These are phyloP conservation scores for Erpetoichthys calabaricus DNA, from an alignment of 2,797 vertebrate genomes.

Conservation along the genomic window DNA sequence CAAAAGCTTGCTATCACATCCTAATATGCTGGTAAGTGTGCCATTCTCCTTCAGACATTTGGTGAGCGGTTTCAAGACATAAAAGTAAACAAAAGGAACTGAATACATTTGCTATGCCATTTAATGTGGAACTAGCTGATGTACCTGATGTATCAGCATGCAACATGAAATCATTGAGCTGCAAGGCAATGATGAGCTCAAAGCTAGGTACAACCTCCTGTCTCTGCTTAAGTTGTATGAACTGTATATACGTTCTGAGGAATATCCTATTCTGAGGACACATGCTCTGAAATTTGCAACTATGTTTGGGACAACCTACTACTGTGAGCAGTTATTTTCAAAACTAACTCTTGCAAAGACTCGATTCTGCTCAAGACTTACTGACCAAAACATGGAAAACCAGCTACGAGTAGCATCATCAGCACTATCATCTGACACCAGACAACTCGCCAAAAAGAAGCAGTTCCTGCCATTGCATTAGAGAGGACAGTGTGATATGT, in stretches of 20 bases:
- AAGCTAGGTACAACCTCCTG: conserved; percentile 1
- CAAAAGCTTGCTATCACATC: too few species aligned
- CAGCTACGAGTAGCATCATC: too few species aligned
- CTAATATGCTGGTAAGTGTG: not conserved
- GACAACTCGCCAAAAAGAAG: too few species aligned
- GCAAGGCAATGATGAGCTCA: not conserved
- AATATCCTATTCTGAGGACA: too few species aligned
- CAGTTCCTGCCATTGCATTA: too few species aligned
- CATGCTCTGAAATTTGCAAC: not conserved
- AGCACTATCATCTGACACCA: too few species aligned
- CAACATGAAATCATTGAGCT: conserved; percentile 1
- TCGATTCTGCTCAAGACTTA: not conserved
- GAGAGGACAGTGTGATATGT: too few species aligned
- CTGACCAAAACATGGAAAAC: too few species aligned
- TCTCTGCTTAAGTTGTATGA: conserved; percentile 3
- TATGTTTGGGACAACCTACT: not conserved
- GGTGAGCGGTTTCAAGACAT: not conserved
- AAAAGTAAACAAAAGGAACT: not conserved
- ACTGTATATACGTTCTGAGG: too few species aligned
- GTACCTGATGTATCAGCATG: conserved; percentile 1
- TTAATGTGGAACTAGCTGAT: not conserved
- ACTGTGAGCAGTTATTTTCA: not conserved
- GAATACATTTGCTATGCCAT: not conserved
- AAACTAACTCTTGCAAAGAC: too few species aligned
- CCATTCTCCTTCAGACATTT: not conserved